Conservation (phyloP, 1,140 invertebrate species). For the Bactericera cockerelli region DNA sequence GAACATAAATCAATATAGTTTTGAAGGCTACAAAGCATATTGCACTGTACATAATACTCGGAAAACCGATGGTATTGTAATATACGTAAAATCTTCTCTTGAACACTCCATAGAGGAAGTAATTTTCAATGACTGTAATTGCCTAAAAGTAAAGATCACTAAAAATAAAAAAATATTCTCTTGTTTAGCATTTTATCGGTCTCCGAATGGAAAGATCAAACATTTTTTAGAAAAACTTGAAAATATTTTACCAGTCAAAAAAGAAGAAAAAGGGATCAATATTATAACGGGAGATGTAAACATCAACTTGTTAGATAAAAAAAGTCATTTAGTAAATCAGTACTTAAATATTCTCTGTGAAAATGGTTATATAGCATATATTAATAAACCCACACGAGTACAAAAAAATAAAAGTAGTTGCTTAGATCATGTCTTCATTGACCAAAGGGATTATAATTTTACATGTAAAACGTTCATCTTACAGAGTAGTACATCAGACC, state of each 20-base stretch:
- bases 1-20: slow-evolving; percentile 5
- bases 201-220: neutral
- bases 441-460: neutral
- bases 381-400: neutral
- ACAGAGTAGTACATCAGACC: neutral
- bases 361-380: neutral
- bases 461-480: neutral
- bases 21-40: neutral
- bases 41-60: neutral
- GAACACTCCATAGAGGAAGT: neutral
- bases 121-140: neutral
- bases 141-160: neutral
- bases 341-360: neutral
- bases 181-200: neutral
- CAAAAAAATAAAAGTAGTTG: neutral
- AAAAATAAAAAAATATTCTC: neutral
- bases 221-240: neutral
- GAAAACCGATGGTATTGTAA: neutral
- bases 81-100: neutral
- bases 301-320: neutral
- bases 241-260: neutral
- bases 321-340: neutral
- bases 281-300: neutral
- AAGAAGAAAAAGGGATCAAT: neutral
- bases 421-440: neutral